These are phyloP conservation scores for Tipula unca DNA, from an alignment of 2,888 invertebrate genomes.

Conservation along the genomic window DNA sequence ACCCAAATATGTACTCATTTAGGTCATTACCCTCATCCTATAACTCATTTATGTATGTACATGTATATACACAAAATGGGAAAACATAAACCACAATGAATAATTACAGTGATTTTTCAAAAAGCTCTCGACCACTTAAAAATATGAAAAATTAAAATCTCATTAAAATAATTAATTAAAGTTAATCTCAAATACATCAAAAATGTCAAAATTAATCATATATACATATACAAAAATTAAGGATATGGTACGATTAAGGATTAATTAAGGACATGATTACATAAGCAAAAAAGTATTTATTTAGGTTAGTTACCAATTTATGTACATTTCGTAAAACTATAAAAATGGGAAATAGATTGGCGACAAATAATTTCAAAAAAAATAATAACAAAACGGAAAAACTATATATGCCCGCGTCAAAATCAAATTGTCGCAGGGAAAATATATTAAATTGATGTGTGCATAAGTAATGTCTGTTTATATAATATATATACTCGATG, in stretches of 20 bases:
- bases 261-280: background rate
- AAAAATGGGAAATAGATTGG: background rate
- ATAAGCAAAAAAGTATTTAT: background rate
- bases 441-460: background rate
- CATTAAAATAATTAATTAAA: constrained; percentile 14
- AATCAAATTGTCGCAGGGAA: background rate
- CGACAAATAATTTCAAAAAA: background rate
- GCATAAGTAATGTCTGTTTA: background rate
- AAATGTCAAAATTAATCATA: background rate
- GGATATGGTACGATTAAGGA: background rate
- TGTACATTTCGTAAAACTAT: background rate
- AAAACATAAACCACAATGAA: background rate
- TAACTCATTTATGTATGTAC: background rate
- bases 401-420: background rate
- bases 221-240: background rate
- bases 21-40: background rate
- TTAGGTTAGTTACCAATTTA: background rate
- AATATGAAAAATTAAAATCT: background rate
- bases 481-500: background rate
- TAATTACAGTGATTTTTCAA: constrained; percentile 14
- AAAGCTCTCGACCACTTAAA: background rate
- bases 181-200: constrained; percentile 8
- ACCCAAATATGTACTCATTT: background rate
- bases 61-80: background rate
- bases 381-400: background rate